Evolutionary conservation across 2,113 vertebrate genomes (phyloP), one percentile per base, ranked within the genome.

Genomic region (Alethe castanea): DNA sequence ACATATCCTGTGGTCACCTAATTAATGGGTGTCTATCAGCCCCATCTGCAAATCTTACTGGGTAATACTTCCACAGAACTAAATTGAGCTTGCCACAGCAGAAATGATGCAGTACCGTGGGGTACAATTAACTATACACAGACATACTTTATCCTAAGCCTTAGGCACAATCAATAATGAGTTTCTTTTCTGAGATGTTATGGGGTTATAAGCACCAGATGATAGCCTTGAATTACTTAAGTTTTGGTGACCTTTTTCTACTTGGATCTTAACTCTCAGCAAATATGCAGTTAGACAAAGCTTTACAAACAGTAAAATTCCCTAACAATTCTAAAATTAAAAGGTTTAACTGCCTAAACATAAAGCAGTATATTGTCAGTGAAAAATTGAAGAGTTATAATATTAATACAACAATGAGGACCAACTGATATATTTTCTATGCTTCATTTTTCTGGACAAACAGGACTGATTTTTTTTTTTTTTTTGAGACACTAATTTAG

Each of bases 11-110:
- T 92, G 92, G 96, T 86, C 94, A 96, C 92, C 90, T 96, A 98
- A 98, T 98, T 98, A 98, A 98, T 98, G 97, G 97, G 91, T 97
- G 92, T 93, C 94, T 98, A 97, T 98, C 97, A 97, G 96, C 96
- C 96, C 94, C 96, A 97, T 98, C 97, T 98, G 91, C 97, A 98
- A 98, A 96, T 96, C 96, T 97, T 95, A 86, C 47, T 16, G 54
- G 93, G 94, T 94, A 98, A 97, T 97, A 92, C 94, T 96, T 96
- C 95, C 82, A 91, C 96, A 94, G 96, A 96, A 97, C 93, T 93
- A 97, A 98, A 98, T 98, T 97, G 98, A 97, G 97, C 94, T 94
- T 95, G 48, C 95, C 89, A 92, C 90, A 96, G 97, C 96, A 98
- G 97, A 98, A 98, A 98, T 92, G 94, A 98, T 95, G 96, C 96